Conservation (phyloP, 2,797 vertebrate species). For the Cetoscarus ocellatus region DNA sequence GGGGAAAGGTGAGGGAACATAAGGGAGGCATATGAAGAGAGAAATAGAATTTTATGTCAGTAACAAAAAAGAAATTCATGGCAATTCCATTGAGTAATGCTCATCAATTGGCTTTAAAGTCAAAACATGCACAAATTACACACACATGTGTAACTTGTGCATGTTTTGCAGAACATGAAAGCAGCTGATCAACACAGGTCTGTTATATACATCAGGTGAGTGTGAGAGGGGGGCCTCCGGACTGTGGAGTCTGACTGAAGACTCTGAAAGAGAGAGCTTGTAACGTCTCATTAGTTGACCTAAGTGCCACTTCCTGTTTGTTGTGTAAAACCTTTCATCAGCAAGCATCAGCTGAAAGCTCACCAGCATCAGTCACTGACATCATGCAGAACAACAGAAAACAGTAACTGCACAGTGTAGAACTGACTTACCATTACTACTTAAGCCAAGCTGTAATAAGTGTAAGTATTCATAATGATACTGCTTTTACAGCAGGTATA, state of each 20-base stretch:
- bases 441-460: too few species aligned
- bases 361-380: constrained; percentile 17
- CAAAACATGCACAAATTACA: background rate
- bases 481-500: too few species aligned
- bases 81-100: background rate
- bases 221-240: background rate
- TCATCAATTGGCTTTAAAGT: background rate
- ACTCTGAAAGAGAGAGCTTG: constrained; percentile 14
- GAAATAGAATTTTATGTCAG: background rate
- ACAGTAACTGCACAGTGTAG: background rate
- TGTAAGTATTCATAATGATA: too few species aligned
- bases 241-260: constrained; percentile 1
- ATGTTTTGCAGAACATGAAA: constrained; percentile 6
- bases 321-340: constrained; percentile 33
- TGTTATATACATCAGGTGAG: constrained; percentile 9
- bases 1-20: background rate
- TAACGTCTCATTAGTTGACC: constrained; percentile 9
- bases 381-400: constrained; percentile 23
- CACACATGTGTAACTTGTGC: background rate
- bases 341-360: constrained; percentile 9
- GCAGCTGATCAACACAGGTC: constrained; percentile 11
- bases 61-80: background rate
- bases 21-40: background rate
- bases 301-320: constrained; percentile 46
- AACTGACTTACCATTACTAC: background rate